Evolutionary conservation across 2,113 vertebrate species (phyloP), one percentile per base, ranked within the genome.

Genomic region (Donacobius atricapilla): DNA sequence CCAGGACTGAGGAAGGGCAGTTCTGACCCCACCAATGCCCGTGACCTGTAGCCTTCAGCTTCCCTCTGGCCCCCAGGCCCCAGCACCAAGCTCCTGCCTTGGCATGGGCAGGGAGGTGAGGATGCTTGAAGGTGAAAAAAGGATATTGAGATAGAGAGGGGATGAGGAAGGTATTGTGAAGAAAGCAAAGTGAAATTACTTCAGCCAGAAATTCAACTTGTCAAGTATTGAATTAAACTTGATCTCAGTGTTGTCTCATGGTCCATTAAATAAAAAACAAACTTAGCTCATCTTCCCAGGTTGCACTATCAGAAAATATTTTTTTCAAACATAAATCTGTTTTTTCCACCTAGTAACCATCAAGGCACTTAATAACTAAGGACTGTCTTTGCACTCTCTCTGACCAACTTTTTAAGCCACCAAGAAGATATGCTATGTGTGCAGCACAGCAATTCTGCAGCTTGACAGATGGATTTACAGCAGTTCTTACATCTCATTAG

Each of bases 31-130:
- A 45, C 11, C 37, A 30, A 2, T 8, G 11, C 63, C 50, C 4
- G 3, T 64, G 60, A 44, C 11, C 8, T 57, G 20, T 6, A 80
- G 23, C 11, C 10, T 42, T 47, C 54, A 89, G 61, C n/a, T 35
- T 3, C 35, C 27, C 58, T 33, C 48, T 31, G 33, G 16, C 7
- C 17, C 30, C 25, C 2, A 0, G 2, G 28, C 5, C 33, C 17
- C 48, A 63, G 22, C 17, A 60, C 50, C 1, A 0, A 18, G 22
- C 31, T 64, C 14, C 1, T 65, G 18, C 58, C 15, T 35, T 28
- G 57, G n/a, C 51, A 31, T 0, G 2, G 13, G 7, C 17, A 5
- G 2, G 58, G 25, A 68, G 5, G 5, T 9, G 17, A 3, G 10
- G 7, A 24, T 77, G 30, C 35, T 33, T 64, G 28, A 69, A 45